phyloP scores from a whole-genome alignment of 2,888 invertebrate genomes.

The Cheilosia vulpina region DNA sequence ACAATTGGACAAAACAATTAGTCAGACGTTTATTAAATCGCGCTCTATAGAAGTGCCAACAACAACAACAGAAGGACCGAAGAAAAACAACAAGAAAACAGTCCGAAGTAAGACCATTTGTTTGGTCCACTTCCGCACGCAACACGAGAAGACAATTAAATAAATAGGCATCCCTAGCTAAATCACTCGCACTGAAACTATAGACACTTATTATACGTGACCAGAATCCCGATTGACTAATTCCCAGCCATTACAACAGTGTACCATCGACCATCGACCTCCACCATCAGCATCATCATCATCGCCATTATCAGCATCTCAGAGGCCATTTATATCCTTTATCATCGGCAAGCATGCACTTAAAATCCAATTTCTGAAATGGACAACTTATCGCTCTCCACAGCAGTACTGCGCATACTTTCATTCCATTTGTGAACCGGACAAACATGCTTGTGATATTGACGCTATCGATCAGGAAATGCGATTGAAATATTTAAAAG shows the following conservation, averaged over 20 bases:
- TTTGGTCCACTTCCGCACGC: background rate
- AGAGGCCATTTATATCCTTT: constrained; percentile 52
- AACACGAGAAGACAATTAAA: constrained; percentile 55
- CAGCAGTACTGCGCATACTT: too few relatives aligned
- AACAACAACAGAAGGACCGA: background rate
- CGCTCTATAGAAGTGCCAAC: too few relatives aligned
- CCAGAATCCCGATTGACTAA: constrained; percentile 54
- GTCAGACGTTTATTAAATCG: too few relatives aligned
- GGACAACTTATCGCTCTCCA: constrained; percentile 11
- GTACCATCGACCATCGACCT: constrained; percentile 9
- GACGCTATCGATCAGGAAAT: constrained; percentile 9
- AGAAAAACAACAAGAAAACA: background rate
- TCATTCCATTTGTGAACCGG: background rate
- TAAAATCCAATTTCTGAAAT: constrained; percentile 66
- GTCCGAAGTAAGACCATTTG: background rate
- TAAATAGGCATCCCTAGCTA: constrained; percentile 55
- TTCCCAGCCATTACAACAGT: background rate
- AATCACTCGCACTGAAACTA: constrained; percentile 64
- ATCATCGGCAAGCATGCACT: constrained; percentile 65
- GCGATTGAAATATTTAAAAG: constrained; percentile 14
- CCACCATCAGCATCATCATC: constrained; percentile 36
- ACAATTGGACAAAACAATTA: too few relatives aligned
- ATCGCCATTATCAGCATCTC: constrained; percentile 40
- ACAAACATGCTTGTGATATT: background rate
- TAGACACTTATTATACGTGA: constrained; percentile 67